These are phyloP conservation scores for Tethea ocularis DNA, from an alignment of 2,888 invertebrate genomes.

Conservation along the genomic window DNA sequence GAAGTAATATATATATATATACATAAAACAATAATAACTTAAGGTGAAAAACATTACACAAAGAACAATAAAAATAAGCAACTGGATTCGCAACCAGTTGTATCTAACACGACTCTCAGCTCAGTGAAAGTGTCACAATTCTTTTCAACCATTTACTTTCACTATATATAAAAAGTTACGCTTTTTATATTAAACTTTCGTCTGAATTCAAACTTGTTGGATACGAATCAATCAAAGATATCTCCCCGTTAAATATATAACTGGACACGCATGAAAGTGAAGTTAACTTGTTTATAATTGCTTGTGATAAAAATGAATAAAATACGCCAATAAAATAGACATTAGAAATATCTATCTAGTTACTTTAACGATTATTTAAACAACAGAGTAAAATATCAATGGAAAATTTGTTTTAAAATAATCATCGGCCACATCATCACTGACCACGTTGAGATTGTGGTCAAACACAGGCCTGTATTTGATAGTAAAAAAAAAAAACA, in stretches of 20 bases:
- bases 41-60: too few species aligned
- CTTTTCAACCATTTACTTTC: constrained; percentile 55
- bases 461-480: too few species aligned
- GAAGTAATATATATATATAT: too few species aligned
- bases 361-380: background rate
- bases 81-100: constrained; percentile 30
- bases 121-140: constrained; percentile 65
- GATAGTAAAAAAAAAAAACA: too few species aligned
- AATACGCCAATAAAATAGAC: background rate
- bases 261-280: background rate
- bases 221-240: constrained; percentile 6
- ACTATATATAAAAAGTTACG: constrained; percentile 45
- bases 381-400: too few species aligned
- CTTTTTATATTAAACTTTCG: constrained; percentile 43
- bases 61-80: constrained; percentile 16
- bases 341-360: background rate
- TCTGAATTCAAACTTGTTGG: constrained; percentile 14
- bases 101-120: constrained; percentile 34
- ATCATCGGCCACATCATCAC: too few species aligned
- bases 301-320: background rate
- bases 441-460: too few species aligned
- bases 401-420: too few species aligned
- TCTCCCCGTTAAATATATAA: background rate
- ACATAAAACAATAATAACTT: too few species aligned
- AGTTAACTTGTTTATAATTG: background rate